These are phyloP conservation scores for Sebastes baramenuke DNA, from an alignment of 2,797 vertebrate genomes.

Conservation along the genomic window DNA sequence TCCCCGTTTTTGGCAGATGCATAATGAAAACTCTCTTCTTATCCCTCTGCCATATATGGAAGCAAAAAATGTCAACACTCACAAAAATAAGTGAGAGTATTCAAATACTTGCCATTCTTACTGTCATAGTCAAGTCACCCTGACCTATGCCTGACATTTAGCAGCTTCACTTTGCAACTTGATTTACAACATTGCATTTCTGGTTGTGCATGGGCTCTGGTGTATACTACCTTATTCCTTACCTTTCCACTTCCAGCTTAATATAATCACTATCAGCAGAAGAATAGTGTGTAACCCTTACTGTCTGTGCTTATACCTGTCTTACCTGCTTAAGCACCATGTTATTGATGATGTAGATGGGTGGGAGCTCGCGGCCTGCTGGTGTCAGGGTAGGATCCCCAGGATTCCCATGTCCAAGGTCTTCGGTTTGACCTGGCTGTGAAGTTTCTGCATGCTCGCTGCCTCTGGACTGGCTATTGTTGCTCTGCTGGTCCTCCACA, in stretches of 20 bases:
- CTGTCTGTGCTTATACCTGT: not conserved
- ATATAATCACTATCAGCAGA: not conserved
- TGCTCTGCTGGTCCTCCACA: constrained; percentile 63
- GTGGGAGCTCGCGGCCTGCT: constrained; percentile 25
- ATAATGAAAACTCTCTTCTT: not conserved
- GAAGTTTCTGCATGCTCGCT: not conserved
- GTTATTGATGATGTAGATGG: constrained; percentile 72
- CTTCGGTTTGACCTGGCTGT: constrained; percentile 21
- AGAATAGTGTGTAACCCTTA: not conserved
- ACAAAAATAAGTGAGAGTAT: not conserved
- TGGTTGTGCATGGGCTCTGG: no score
- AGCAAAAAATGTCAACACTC: not conserved
- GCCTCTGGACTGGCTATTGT: constrained; percentile 27
- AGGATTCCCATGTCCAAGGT: constrained; percentile 17
- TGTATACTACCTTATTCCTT: no score
- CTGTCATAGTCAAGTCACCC: not conserved
- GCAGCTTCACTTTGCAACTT: not conserved
- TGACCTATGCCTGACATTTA: not conserved
- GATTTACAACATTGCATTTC: not conserved
- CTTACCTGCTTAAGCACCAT: constrained; percentile 71
- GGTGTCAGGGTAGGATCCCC: constrained; percentile 19
- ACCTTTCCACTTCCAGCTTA: no score
- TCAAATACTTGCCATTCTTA: not conserved
- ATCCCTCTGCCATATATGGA: not conserved
- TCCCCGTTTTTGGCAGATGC: not conserved